Base-by-base conservation (phyloP, 2,113 vertebrate species). In the Tragelaphus scriptus region DNA sequence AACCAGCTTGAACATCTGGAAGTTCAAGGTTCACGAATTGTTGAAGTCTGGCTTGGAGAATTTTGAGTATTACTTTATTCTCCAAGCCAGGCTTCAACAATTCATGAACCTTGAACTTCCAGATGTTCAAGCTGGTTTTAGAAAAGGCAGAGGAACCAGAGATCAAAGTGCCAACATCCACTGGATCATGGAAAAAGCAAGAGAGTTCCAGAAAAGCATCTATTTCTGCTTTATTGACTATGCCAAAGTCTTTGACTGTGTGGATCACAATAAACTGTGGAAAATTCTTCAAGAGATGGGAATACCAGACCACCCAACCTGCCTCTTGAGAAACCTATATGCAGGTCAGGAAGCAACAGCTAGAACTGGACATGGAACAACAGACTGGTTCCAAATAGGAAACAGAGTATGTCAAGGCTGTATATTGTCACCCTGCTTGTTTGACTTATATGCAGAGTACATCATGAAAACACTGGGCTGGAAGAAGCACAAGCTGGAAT, bases 141-240 rank as follows among this genome's bases (percentile, higher is more conserved):
- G 30, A 63, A 63, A 63, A 32, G 30, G 61, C 14, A 32, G 61
- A 63, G 15, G 61, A 63, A 6, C 61, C 61, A 32, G 61, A 63
- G 14, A 32, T 32, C 30, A 65, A 65, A 16, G 7, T 65, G 6
- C 30, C 14, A 65, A 32, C 30, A 65, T 65, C 30, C 0, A 0
- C 14, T 65, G 3, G 30, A 32, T 32, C 30, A 16, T 65, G 0
- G 1, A 65, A 65, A 65, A 32, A 32, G 30, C 30, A 32, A 65
- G 14, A 65, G 30, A 32, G 6, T 65, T 65, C 30, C 30, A 32
- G 1, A 32, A 65, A 32, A 32, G 16, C 61, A 63, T 63, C 61
- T 63, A n/a, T 65, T 32, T 65, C 30, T 65, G 63, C 63, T 65
- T 65, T 8, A 17, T 65, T 65, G 63, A 65, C 63, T 17, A 8